A percentile compares a stretch with the other conserved stretches of the same genome.
These are phyloP conservation scores for Rhogogaster chlorosoma DNA, from an alignment of 2,888 invertebrate genomes.

Conservation along the genomic window DNA sequence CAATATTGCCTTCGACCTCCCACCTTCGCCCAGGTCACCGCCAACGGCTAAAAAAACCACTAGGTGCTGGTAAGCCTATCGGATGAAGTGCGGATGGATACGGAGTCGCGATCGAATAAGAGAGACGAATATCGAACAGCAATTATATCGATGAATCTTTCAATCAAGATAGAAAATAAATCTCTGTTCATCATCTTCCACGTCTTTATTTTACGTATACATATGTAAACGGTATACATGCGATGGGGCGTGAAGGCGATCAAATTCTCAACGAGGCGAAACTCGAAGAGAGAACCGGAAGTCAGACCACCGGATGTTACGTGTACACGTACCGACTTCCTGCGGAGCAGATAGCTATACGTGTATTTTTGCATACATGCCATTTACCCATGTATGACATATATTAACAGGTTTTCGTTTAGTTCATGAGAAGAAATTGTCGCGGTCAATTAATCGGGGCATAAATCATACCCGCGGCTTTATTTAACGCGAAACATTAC, in stretches of 20 bases:
- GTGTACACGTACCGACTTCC: conserved; percentile 42
- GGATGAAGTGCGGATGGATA: neutral
- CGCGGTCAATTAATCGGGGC: neutral
- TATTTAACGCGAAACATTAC: neutral
- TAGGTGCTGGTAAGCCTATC: conserved; percentile 1
- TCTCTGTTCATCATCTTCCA: neutral
- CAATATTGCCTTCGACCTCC: conserved; percentile 52
- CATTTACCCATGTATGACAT: neutral
- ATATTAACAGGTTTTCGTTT: neutral
- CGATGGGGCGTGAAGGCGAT: conserved; percentile 39
- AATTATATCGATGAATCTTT: neutral
- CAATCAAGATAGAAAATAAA: neutral
- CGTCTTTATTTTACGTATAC: neutral
- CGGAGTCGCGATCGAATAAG: neutral
- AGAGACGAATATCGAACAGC: neutral
- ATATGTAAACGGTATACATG: neutral
- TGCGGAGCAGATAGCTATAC: conserved; percentile 34
- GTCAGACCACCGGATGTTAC: conserved; percentile 43
- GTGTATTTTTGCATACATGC: conserved; percentile 17
- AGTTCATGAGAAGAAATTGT: neutral
- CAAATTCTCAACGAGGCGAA: conserved; percentile 41
- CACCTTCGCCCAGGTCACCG: conserved; percentile 37
- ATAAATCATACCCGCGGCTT: neutral
- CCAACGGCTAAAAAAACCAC: conserved; percentile 26
- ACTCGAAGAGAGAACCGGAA: conserved; percentile 47